Percentiles rank a stretch among this genome's conserved stretches.
Conservation (phyloP, 1,140 invertebrate genomes). For the Drosophila obscura region DNA sequence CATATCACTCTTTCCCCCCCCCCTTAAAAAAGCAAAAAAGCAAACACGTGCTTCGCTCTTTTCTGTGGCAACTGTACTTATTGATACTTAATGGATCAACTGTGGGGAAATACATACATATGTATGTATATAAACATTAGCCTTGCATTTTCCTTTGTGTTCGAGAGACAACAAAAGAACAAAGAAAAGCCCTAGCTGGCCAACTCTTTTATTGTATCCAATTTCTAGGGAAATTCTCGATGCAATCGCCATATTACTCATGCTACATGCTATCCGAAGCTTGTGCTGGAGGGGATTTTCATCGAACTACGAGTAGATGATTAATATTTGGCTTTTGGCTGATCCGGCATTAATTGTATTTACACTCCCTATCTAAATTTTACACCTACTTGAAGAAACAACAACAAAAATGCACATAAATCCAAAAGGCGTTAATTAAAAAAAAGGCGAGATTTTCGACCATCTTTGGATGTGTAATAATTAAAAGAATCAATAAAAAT, state of each 20-base stretch:
- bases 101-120: neutral
- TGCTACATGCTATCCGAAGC: conserved; percentile 23
- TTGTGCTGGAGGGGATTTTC: conserved; percentile 7
- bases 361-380: conserved; percentile 50
- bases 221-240: conserved; percentile 2
- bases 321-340: conserved; percentile 25
- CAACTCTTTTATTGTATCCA: neutral
- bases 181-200: conserved; percentile 34
- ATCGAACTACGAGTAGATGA: conserved; percentile 12
- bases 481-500: conserved; percentile 29
- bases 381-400: conserved; percentile 49
- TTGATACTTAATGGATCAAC: conserved; percentile 16
- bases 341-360: conserved; percentile 36
- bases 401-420: conserved; percentile 29
- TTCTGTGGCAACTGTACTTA: conserved; percentile 51
- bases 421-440: conserved; percentile 22
- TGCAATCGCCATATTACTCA: conserved; percentile 18
- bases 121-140: conserved; percentile 13
- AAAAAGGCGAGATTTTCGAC: conserved; percentile 19
- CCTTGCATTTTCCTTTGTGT: conserved; percentile 32
- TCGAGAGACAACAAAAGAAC: conserved; percentile 28
- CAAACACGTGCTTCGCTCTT: conserved; percentile 21
- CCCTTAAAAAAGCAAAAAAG: neutral
- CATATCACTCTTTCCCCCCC: conserved; percentile 44
- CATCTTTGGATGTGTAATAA: conserved; percentile 31